phyloP scores from a whole-genome alignment of 2,888 invertebrate species.

The Bombylius discolor region DNA sequence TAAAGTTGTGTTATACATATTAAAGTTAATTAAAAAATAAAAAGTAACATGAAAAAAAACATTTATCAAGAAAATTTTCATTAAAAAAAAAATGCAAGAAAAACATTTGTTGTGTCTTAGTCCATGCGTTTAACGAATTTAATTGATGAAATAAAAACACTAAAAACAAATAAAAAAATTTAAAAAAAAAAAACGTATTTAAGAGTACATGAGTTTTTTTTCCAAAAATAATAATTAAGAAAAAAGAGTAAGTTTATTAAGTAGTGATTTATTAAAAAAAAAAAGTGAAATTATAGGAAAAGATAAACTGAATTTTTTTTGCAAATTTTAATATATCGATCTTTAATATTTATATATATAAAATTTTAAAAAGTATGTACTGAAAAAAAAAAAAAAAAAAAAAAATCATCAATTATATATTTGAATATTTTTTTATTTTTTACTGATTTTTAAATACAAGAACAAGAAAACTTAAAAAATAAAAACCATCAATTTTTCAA shows the following conservation, averaged over 20 bases:
- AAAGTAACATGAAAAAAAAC: constrained; percentile 7
- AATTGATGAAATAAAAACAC: constrained; percentile 16
- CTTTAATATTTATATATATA: too few relatives aligned
- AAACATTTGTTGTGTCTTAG: constrained; percentile 35
- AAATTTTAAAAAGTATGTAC: too few relatives aligned
- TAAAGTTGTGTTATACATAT: neutral
- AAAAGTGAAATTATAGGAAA: too few relatives aligned
- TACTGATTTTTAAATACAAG: too few relatives aligned
- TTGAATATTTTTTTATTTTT: too few relatives aligned
- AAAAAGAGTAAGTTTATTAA: neutral
- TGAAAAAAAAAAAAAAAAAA: too few relatives aligned
- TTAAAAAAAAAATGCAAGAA: neutral
- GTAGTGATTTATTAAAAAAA: too few relatives aligned
- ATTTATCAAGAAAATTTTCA: neutral
- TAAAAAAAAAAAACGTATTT: neutral
- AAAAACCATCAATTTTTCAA: too few relatives aligned
- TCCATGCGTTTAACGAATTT: constrained; percentile 37
- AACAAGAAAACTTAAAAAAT: too few relatives aligned
- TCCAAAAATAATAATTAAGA: neutral
- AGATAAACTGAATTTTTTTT: too few relatives aligned
- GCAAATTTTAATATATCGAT: too few relatives aligned
- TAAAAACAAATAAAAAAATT: constrained; percentile 2
- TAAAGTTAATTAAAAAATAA: constrained; percentile 4
- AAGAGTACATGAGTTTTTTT: neutral
- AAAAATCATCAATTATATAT: too few relatives aligned